Percentiles rank a stretch among this genome's conserved stretches.
These are phyloP conservation scores for Limnephilus marmoratus DNA, from an alignment of 2,888 invertebrate genomes.

Conservation along the genomic window DNA sequence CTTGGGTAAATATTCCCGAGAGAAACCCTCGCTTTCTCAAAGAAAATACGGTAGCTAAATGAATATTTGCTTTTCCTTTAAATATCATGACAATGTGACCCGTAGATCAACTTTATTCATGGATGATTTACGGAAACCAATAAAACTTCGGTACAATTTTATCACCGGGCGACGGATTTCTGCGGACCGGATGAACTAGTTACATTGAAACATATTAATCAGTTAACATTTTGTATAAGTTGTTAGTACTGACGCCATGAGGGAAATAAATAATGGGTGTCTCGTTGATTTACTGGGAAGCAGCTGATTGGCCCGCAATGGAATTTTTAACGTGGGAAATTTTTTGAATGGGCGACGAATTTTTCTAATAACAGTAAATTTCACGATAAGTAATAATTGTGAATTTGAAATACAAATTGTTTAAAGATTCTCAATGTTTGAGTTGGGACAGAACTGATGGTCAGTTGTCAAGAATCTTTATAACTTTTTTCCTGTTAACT, in stretches of 20 bases:
- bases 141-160: conserved; percentile 7
- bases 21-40: background rate
- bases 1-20: background rate
- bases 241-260: background rate
- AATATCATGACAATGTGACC: conserved; percentile 2
- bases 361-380: background rate
- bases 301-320: background rate
- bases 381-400: background rate
- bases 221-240: background rate
- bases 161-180: background rate
- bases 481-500: background rate
- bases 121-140: background rate
- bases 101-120: background rate
- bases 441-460: background rate
- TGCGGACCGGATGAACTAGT: conserved; percentile 31
- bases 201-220: conserved; percentile 7
- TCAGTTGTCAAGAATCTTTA: background rate
- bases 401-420: background rate
- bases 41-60: background rate
- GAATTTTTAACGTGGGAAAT: background rate
- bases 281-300: background rate
- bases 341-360: background rate
- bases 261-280: background rate
- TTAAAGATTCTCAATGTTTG: background rate
- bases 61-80: background rate